Evolutionary conservation across 1,140 invertebrate species (phyloP).

Genomic region (Microvelia longipes): DNA sequence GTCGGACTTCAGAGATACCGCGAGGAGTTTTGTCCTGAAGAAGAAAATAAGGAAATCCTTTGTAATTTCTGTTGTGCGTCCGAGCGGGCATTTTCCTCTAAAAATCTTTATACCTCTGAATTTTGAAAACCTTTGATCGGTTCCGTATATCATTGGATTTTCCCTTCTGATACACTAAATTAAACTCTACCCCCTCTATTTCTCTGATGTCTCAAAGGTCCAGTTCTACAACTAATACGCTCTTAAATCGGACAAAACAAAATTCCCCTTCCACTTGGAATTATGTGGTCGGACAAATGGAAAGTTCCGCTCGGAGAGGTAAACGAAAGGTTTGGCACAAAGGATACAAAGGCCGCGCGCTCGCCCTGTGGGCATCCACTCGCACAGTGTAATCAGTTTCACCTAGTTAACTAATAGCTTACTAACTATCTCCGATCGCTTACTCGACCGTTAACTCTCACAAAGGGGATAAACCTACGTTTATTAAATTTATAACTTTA

Average conservation of each 20-base stretch:
- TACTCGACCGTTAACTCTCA: neutral
- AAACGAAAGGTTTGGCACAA: neutral
- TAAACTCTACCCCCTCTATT: neutral
- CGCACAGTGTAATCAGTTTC: neutral
- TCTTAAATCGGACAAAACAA: neutral
- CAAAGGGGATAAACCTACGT: neutral
- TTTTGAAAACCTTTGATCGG: neutral
- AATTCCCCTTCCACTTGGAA: neutral
- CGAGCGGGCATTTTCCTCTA: neutral
- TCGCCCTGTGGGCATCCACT: neutral
- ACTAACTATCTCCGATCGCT: neutral
- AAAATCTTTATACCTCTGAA: neutral
- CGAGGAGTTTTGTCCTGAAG: too few relatives aligned
- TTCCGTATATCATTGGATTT: neutral
- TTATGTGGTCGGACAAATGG: neutral
- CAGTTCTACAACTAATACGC: neutral
- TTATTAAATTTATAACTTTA: neutral
- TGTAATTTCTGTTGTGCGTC: neutral
- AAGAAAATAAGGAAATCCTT: neutral
- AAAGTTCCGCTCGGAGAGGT: neutral
- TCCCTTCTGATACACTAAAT: neutral
- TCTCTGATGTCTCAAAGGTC: neutral
- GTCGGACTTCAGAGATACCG: neutral
- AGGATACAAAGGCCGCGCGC: neutral
- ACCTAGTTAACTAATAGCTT: neutral